Evolutionary conservation across 1,140 invertebrate genomes (phyloP), one percentile per base, ranked within the genome.

Genomic region (Xylocopa sonorina): DNA sequence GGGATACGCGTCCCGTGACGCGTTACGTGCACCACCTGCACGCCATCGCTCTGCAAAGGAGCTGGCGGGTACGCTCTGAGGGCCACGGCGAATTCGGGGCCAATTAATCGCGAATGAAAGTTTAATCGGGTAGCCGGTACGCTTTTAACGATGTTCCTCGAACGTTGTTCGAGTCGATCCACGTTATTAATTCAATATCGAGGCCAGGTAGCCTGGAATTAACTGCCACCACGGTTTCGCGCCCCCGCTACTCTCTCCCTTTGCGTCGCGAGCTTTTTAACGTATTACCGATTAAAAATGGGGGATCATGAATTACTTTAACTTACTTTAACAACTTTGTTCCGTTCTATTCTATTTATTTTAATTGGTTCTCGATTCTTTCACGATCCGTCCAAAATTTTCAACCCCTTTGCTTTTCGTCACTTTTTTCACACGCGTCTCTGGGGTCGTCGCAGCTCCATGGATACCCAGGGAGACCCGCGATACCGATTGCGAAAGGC

Each of bases 401-500:
- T 51, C 48, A 0, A 4, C 10, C n/a, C 10, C 7, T 24, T 53
- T 29, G n/a, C 50, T 21, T 38, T 48, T 9, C 4, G 51, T 14
- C 14, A 5, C 6, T 62, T 24, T 41, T 5, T n/a, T 5, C 10
- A 29, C 51, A 27, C 27, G 9, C 38, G 53, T 34, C 41, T 12
- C 18, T 10, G 29, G 24, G n/a, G 60, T n/a, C 41, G 32, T 29
- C 43, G 2, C n/a, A 29, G 66, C 62, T 38, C 46, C 43, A 72
- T 80, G 34, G 81, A 80, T 83, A 60, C 43, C 10, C 2, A 14
- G 21, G 27, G 27, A 51, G 71, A 38, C 58, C 43, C 32, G 60
- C 63, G 68, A 80, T 84, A 71, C 78, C 80, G 82, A 84, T 84
- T 74, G 83, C 66, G 82, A 58, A 71, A 73, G 58, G 68, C 57